Conservation (phyloP, 2,888 invertebrate species). For the Stenichneumon culpator region DNA sequence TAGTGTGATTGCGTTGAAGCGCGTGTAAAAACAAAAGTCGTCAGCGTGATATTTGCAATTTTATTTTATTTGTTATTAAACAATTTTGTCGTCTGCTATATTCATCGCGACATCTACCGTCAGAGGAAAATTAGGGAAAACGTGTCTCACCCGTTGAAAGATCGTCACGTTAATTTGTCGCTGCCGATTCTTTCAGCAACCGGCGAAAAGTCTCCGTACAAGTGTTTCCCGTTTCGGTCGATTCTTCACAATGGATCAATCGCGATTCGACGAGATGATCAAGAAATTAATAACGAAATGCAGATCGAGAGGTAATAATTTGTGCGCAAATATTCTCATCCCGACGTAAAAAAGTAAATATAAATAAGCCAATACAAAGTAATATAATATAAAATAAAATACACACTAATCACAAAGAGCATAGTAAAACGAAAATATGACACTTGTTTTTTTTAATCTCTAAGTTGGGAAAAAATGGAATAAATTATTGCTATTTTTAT, state of each 20-base stretch:
- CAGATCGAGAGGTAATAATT: conserved; percentile 43
- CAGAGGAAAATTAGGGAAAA: background rate
- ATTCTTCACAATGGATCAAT: conserved; percentile 38
- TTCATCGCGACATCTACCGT: background rate
- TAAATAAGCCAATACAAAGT: background rate
- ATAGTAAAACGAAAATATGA: background rate
- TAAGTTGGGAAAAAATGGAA: background rate
- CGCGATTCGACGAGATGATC: conserved; percentile 35
- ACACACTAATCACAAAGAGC: no score
- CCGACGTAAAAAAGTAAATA: background rate
- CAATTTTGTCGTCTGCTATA: background rate
- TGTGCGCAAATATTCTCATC: background rate
- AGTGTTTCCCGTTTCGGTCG: background rate
- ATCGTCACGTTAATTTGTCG: background rate
- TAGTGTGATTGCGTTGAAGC: no score
- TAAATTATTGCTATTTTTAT: background rate
- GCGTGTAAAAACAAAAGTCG: no score
- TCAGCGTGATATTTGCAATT: no score
- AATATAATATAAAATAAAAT: background rate
- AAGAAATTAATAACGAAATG: conserved; percentile 15
- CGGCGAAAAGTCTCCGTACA: background rate
- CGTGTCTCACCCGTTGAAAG: background rate
- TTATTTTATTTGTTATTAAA: background rate
- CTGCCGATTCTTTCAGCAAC: no score
- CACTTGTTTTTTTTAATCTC: background rate